Conservation (phyloP, 2,888 invertebrate species). For the Cerceris rybyensis region DNA sequence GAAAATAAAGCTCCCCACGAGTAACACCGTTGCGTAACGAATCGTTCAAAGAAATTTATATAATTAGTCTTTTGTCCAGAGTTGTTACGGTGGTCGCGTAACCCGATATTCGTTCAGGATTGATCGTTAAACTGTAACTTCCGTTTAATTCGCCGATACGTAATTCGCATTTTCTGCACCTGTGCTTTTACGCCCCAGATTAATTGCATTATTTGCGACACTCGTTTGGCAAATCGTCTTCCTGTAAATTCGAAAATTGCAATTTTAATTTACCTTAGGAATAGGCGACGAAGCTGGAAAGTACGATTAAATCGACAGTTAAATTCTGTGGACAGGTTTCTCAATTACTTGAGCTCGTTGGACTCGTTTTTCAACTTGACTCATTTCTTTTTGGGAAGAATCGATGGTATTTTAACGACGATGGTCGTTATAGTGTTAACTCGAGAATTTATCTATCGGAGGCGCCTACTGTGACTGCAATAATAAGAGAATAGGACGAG, state of each 20-base stretch:
- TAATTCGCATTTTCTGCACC: not conserved
- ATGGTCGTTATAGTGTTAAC: not conserved
- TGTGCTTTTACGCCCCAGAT: too few relatives aligned
- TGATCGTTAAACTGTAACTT: conserved; percentile 46
- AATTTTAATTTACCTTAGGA: too few relatives aligned
- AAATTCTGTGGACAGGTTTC: not conserved
- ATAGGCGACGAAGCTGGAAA: too few relatives aligned
- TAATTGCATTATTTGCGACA: too few relatives aligned
- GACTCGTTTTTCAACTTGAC: not conserved
- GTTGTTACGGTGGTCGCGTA: conserved; percentile 17
- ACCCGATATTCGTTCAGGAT: conserved; percentile 42
- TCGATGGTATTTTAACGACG: conserved; percentile 4
- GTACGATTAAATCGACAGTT: not conserved
- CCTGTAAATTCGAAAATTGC: too few relatives aligned
- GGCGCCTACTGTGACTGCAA: not conserved
- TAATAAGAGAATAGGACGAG: too few relatives aligned
- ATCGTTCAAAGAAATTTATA: conserved; percentile 14
- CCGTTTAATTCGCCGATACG: conserved; percentile 36
- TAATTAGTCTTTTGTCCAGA: conserved; percentile 44
- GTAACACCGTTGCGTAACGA: conserved; percentile 3
- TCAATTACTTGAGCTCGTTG: not conserved
- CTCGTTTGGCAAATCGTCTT: too few relatives aligned
- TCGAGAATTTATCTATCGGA: not conserved
- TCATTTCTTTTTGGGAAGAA: not conserved
- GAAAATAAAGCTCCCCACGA: not conserved